These are phyloP conservation scores for Porites divaricata DNA, from an alignment of 92 coral and sea anemone species.

Conservation along the genomic window DNA sequence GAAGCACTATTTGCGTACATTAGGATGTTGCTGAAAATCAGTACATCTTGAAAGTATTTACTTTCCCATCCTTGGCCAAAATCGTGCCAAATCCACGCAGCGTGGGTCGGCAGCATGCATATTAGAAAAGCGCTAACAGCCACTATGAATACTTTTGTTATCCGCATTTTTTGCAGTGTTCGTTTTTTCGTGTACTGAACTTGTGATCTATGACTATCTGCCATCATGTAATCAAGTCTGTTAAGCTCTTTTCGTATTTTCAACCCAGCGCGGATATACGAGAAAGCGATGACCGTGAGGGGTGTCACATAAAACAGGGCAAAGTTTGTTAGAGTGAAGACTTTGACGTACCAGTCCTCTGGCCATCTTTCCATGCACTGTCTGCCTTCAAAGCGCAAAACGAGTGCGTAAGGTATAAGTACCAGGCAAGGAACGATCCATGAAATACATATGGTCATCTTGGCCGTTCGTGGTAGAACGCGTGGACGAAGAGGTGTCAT, in stretches of 20 bases:
- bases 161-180: slow-evolving; percentile 73
- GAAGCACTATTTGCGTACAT: slow-evolving; percentile 88
- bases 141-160: slow-evolving; percentile 73
- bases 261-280: slow-evolving; percentile 57
- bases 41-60: slow-evolving; percentile 58
- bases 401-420: slow-evolving; percentile 70
- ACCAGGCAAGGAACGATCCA: slow-evolving; percentile 67
- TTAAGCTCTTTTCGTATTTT: slow-evolving; percentile 66
- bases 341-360: slow-evolving; percentile 49
- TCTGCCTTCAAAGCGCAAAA: slow-evolving; percentile 48
- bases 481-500: slow-evolving; percentile 74
- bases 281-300: slow-evolving; percentile 51
- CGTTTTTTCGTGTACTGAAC: slow-evolving; percentile 67
- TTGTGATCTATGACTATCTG: slow-evolving; percentile 44
- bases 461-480: slow-evolving; percentile 57
- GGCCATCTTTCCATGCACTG: slow-evolving; percentile 75
- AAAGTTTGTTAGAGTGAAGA: slow-evolving; percentile 66
- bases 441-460: slow-evolving; percentile 54
- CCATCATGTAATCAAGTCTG: slow-evolving; percentile 33
- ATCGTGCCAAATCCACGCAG: slow-evolving; percentile 88
- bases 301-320: slow-evolving; percentile 68
- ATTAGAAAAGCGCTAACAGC: slow-evolving; percentile 84
- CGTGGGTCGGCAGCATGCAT: slow-evolving; percentile 84
- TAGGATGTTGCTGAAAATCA: slow-evolving; percentile 76
- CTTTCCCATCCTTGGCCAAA: slow-evolving; percentile 67